These are phyloP conservation scores for Rostratula benghalensis DNA, from an alignment of 2,113 vertebrate species.

Conservation along the genomic window DNA sequence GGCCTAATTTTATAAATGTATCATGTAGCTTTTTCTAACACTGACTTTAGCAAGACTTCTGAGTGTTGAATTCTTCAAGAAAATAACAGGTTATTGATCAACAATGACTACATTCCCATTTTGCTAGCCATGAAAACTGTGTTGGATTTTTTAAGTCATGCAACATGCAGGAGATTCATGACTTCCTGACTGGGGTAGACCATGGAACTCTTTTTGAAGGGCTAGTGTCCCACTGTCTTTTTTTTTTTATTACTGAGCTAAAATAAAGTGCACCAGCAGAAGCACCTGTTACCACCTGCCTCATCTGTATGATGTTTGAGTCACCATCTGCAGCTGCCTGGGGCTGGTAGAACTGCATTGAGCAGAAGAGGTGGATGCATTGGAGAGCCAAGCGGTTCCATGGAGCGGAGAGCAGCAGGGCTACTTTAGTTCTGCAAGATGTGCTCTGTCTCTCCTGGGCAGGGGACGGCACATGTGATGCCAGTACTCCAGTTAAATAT, in stretches of 20 bases:
- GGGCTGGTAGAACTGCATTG: neutral
- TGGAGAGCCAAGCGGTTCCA: neutral
- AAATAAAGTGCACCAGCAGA: neutral
- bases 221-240: neutral
- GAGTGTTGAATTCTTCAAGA: neutral
- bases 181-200: neutral
- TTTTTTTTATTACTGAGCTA: neutral
- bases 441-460: neutral
- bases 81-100: neutral
- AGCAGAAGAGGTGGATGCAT: neutral
- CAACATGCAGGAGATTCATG: neutral
- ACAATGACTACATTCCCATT: neutral
- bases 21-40: neutral
- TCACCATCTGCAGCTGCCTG: neutral
- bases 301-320: neutral
- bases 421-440: neutral
- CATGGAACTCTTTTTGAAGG: neutral
- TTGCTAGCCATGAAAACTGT: neutral
- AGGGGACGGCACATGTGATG: neutral
- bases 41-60: neutral
- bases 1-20: neutral
- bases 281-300: neutral
- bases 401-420: neutral
- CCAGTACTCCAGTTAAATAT: constrained; percentile 54
- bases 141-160: neutral